Conservation (phyloP, 2,888 invertebrate genomes). For the Masnerella sp. region DNA sequence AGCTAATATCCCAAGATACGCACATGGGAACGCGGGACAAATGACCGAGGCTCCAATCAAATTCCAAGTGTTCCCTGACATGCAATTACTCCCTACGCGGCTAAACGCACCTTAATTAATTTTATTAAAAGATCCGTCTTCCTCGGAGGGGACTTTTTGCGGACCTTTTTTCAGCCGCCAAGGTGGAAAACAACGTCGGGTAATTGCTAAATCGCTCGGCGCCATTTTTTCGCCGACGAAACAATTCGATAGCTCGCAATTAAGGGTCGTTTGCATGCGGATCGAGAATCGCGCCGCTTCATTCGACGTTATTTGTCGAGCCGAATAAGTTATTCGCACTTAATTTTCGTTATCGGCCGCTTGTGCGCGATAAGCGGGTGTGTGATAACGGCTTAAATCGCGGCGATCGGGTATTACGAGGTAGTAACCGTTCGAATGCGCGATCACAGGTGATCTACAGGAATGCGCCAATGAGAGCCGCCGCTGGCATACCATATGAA, state of each 20-base stretch:
- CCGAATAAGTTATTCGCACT: constrained; percentile 18
- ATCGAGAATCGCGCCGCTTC: constrained; percentile 7
- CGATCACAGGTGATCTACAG: constrained; percentile 32
- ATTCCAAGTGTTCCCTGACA: constrained; percentile 68
- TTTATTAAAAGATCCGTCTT: constrained; percentile 48
- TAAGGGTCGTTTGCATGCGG: constrained; percentile 14
- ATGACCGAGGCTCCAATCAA: constrained; percentile 57
- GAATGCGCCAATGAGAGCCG: constrained; percentile 40
- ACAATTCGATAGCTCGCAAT: constrained; percentile 11
- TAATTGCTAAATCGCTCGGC: constrained; percentile 2
- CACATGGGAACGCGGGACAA: constrained; percentile 51
- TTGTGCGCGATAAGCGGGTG: constrained; percentile 31
- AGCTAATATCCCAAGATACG: constrained; percentile 41
- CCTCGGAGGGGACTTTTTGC: constrained; percentile 21
- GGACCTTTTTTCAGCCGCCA: not conserved
- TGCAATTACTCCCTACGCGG: constrained; percentile 47
- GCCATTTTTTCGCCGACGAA: not conserved
- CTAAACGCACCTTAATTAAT: constrained; percentile 41
- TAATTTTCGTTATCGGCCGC: constrained; percentile 22
- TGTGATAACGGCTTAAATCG: constrained; percentile 37
- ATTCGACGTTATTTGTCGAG: constrained; percentile 21
- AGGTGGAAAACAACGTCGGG: not conserved
- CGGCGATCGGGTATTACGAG: not conserved
- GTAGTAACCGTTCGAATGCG: constrained; percentile 21
- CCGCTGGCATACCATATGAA: constrained; percentile 32